phyloP scores from a whole-genome alignment of 2,113 vertebrate genomes.

The Eclectus roratus region DNA sequence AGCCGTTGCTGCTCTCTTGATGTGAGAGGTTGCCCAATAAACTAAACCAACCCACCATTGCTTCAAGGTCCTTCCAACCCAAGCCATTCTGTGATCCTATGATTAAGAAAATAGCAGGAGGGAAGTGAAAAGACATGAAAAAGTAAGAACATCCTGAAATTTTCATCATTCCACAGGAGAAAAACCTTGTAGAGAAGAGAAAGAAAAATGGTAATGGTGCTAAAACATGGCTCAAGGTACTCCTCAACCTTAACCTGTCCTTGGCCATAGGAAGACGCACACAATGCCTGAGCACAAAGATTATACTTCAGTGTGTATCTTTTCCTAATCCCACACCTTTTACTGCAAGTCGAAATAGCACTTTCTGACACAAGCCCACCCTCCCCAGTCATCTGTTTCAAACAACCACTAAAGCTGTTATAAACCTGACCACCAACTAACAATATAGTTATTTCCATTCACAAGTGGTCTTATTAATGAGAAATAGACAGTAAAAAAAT shows the following conservation, averaged over 20 bases:
- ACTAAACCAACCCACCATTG: neutral
- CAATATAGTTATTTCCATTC: neutral
- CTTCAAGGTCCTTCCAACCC: neutral
- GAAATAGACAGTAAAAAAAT: neutral
- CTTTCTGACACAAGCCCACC: neutral
- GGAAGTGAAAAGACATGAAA: neutral
- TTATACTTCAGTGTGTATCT: neutral
- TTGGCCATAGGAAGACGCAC: neutral
- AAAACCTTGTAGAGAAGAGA: neutral
- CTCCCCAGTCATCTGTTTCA: neutral
- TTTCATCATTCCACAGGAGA: accelerated
- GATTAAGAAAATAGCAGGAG: neutral
- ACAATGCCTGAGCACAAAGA: neutral
- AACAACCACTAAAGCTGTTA: neutral
- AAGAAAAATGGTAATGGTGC: neutral
- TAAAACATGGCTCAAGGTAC: neutral
- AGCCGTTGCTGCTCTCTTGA: neutral
- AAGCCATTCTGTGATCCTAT: neutral
- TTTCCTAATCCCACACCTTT: neutral
- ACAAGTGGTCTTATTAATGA: neutral
- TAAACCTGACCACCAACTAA: neutral
- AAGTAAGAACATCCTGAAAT: neutral
- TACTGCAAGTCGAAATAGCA: neutral
- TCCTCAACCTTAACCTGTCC: neutral
- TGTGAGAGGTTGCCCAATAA: neutral